Evolutionary conservation across 2,797 vertebrate genomes (phyloP).

Genomic region (Malacoctenus gilli): DNA sequence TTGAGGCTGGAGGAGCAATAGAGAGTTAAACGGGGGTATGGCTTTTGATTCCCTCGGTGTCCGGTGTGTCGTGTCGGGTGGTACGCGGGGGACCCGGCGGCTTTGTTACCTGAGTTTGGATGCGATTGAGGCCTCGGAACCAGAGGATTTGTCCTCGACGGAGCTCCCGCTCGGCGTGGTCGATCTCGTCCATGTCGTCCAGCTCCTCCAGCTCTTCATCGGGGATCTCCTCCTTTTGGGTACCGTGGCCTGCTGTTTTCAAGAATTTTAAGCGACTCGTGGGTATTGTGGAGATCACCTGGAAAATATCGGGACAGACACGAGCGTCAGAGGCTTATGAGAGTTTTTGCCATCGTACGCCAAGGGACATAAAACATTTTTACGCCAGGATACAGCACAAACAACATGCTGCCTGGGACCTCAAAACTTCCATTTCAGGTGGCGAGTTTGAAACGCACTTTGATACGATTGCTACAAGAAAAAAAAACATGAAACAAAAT

Average conservation of each 20-base stretch:
- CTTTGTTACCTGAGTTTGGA: constrained; percentile 97
- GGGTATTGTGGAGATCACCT: constrained; percentile 96
- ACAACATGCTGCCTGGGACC: constrained; percentile 23
- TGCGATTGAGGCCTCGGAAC: constrained; percentile 99
- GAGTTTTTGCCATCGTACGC: too few relatives aligned
- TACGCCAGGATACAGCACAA: too few relatives aligned
- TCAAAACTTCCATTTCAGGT: too few relatives aligned
- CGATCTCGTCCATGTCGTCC: constrained; percentile 96
- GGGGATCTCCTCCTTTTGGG: constrained; percentile 97
- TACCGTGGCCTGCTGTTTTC: constrained; percentile 96
- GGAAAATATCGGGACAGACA: constrained; percentile 20
- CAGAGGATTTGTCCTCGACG: constrained; percentile 98
- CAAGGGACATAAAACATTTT: too few relatives aligned
- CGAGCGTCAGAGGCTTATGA: constrained; percentile 7
- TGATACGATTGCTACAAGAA: too few relatives aligned
- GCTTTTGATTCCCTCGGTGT: constrained; percentile 72
- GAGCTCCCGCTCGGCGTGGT: constrained; percentile 96
- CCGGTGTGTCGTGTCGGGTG: constrained; percentile 14
- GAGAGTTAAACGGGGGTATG: constrained; percentile 75
- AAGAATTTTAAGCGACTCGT: constrained; percentile 97
- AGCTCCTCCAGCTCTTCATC: constrained; percentile 96
- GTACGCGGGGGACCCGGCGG: accelerated
- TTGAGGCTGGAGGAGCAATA: constrained; percentile 70
- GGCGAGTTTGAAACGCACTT: too few relatives aligned
- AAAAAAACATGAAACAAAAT: too few relatives aligned